Percentiles rank a stretch among this genome's conserved stretches.
Evolutionary conservation across 2,113 vertebrate species (phyloP).

Genomic region (Silurus asotus): DNA sequence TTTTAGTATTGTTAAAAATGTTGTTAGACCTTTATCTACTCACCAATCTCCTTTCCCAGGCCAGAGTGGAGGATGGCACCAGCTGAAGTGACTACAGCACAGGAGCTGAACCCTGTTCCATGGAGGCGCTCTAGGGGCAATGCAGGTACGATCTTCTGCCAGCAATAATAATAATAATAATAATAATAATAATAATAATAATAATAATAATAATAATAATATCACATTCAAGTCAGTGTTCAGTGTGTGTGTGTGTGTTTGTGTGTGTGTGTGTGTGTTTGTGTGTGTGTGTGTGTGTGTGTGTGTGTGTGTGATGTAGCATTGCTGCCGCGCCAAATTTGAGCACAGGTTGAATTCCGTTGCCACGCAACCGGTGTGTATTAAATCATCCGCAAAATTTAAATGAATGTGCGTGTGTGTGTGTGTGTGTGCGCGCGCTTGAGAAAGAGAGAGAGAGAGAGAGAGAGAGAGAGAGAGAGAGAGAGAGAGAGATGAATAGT

Average conservation of each 20-base stretch:
- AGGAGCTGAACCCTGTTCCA: conserved; percentile 73
- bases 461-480: conserved; percentile 74
- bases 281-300: conserved; percentile 58
- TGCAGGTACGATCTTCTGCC: conserved; percentile 82
- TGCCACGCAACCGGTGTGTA: conserved; percentile 86
- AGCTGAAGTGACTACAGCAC: conserved; percentile 94
- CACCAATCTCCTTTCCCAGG: conserved; percentile 89
- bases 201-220: neutral
- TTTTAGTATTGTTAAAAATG: neutral
- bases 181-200: neutral
- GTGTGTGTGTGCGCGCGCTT: neutral
- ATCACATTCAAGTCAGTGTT: neutral
- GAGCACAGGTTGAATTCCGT: conserved; percentile 83
- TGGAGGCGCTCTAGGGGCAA: conserved; percentile 76
- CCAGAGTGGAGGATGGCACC: conserved; percentile 94
- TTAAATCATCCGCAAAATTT: conserved; percentile 93
- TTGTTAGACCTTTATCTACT: conserved; percentile 42
- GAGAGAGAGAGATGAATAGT: conserved; percentile 75
- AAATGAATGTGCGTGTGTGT: conserved; percentile 70
- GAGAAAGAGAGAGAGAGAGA: conserved; percentile 74
- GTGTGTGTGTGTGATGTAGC: conserved; percentile 80
- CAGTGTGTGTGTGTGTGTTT: conserved; percentile 60
- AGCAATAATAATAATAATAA: conserved; percentile 64
- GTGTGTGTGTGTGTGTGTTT: conserved; percentile 72
- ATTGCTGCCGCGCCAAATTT: conserved; percentile 80